phyloP scores from a whole-genome alignment of 2,888 invertebrate species.

The Parnassius mnemosyne region DNA sequence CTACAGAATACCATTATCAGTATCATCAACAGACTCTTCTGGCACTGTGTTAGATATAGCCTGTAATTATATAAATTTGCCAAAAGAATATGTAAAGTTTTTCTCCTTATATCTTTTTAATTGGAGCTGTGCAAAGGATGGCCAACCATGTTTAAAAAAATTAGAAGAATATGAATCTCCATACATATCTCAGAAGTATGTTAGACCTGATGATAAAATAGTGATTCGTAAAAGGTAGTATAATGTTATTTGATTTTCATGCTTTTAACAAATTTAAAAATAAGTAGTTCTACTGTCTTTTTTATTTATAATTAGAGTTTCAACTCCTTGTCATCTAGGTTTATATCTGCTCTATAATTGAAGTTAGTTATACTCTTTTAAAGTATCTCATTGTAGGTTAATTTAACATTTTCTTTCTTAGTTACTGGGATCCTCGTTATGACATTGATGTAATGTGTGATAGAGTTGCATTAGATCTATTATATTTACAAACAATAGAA shows the following conservation, averaged over 20 bases:
- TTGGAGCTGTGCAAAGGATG: slow-evolving; percentile 86
- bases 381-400: no score
- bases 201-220: slow-evolving; percentile 87
- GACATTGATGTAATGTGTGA: slow-evolving; percentile 92
- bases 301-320: no score
- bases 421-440: slow-evolving; percentile 93
- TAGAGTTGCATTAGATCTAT: slow-evolving; percentile 89
- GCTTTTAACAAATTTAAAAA: no score
- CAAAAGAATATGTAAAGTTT: slow-evolving; percentile 89
- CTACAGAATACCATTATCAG: slow-evolving; percentile 89
- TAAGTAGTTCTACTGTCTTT: no score
- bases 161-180: slow-evolving; percentile 98
- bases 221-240: slow-evolving; percentile 90
- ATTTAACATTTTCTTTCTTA: slow-evolving; percentile 48
- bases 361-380: no score
- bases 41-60: slow-evolving; percentile 90
- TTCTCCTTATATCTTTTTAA: slow-evolving; percentile 95
- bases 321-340: no score
- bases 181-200: slow-evolving; percentile 92
- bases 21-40: slow-evolving; percentile 91
- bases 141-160: slow-evolving; percentile 89
- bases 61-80: slow-evolving; percentile 89
- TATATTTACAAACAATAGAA: slow-evolving; percentile 92
- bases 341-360: no score
- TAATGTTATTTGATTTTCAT: background rate